Percentiles rank a stretch among this genome's conserved stretches.
Evolutionary conservation across 1,140 invertebrate species (phyloP).

Genomic region (Heliconius himera): DNA sequence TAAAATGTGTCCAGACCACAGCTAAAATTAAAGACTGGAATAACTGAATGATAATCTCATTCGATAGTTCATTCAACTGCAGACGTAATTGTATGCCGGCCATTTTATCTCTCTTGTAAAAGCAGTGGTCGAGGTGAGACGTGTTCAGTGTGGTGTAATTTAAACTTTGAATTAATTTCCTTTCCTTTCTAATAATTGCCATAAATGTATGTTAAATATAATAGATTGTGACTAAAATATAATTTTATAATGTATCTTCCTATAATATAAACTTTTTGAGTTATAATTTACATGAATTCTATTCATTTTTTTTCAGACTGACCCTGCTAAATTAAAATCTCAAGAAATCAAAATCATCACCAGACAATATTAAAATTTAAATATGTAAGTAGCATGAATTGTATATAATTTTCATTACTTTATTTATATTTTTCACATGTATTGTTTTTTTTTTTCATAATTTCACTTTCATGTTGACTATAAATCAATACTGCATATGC

Average conservation of each 20-base stretch:
- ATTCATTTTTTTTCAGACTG: slow-evolving; percentile 50
- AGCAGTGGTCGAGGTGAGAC: slow-evolving; percentile 77
- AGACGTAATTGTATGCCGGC: slow-evolving; percentile 6
- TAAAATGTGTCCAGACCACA: not conserved
- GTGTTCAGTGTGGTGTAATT: slow-evolving; percentile 30
- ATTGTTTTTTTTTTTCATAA: not conserved
- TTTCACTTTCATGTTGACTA: not conserved
- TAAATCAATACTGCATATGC: not conserved
- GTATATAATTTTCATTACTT: not conserved
- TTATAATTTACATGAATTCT: not conserved
- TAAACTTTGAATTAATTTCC: not conserved
- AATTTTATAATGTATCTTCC: not conserved
- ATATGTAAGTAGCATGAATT: slow-evolving; percentile 59
- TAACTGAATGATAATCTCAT: slow-evolving; percentile 6
- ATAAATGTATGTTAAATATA: not conserved
- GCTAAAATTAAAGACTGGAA: not conserved
- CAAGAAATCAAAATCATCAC: slow-evolving; percentile 57
- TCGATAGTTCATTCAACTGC: slow-evolving; percentile 2
- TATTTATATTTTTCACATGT: not conserved
- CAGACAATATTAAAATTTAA: slow-evolving; percentile 44
- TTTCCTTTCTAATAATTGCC: not conserved
- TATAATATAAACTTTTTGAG: not conserved
- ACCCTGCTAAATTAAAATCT: slow-evolving; percentile 68
- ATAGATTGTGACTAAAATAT: not conserved
- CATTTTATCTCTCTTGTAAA: slow-evolving; percentile 56